These are phyloP conservation scores for Tupaia tana DNA, from an alignment of 2,113 vertebrate genomes.

Conservation along the genomic window DNA sequence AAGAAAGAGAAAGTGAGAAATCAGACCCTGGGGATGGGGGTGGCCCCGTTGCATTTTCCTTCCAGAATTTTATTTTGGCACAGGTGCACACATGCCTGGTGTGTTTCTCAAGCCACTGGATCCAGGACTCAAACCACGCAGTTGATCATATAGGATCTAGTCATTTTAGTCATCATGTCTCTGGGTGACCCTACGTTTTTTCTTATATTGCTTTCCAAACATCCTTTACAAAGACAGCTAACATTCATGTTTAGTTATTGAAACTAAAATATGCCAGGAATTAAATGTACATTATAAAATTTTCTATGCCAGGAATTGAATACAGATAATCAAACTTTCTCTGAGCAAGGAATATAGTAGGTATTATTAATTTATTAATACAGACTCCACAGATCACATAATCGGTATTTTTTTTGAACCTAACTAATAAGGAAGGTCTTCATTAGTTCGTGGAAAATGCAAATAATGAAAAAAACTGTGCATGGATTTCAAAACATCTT, in stretches of 20 bases:
- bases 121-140: too few relatives aligned
- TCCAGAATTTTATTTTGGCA: too few relatives aligned
- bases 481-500: too few relatives aligned
- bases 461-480: too few relatives aligned
- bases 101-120: too few relatives aligned
- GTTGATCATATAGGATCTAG: too few relatives aligned
- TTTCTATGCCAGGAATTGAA: background rate
- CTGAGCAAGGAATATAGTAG: background rate
- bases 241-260: background rate
- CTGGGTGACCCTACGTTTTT: background rate
- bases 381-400: background rate
- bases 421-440: background rate
- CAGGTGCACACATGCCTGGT: too few relatives aligned
- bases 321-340: background rate
- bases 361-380: constrained; percentile 17
- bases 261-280: background rate
- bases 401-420: background rate
- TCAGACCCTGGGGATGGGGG: too few relatives aligned
- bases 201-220: background rate
- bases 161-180: too few relatives aligned
- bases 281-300: constrained; percentile 14
- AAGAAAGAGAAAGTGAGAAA: too few relatives aligned
- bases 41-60: too few relatives aligned
- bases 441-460: too few relatives aligned
- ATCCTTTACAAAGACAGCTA: constrained; percentile 1